phyloP scores from a whole-genome alignment of 64 coral and sea anemone genomes.

The Cladopsammia gracilis region DNA sequence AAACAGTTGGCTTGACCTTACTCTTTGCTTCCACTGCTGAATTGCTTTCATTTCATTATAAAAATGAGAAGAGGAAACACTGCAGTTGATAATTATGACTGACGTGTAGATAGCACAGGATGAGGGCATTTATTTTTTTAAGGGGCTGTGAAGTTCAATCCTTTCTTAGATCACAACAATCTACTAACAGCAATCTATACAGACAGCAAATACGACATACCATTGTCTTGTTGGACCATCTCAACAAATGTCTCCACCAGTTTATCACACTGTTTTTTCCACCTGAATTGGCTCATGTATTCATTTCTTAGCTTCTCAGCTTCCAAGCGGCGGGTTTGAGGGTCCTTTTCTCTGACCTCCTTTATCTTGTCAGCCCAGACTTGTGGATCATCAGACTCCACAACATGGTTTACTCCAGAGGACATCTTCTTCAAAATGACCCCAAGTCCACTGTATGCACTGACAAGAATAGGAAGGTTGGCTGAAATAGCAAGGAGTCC shows the following conservation, averaged over 20 bases:
- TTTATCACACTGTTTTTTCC: conserved; percentile 23
- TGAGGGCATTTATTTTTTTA: too few species aligned
- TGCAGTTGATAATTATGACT: too few species aligned
- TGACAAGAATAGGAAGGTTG: conserved; percentile 29
- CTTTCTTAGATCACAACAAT: too few species aligned
- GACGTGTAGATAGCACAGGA: too few species aligned
- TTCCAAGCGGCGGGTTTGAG: not conserved
- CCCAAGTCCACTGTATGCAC: conserved; percentile 12
- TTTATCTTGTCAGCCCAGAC: conserved; percentile 53
- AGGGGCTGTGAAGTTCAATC: too few species aligned
- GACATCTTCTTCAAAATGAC: not conserved
- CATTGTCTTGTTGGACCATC: not conserved
- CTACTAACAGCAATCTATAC: too few species aligned
- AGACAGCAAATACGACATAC: not conserved
- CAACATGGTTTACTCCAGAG: not conserved
- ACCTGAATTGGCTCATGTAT: not conserved
- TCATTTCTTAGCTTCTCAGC: conserved; percentile 4
- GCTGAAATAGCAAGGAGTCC: conserved; percentile 38
- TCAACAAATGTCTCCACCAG: not conserved
- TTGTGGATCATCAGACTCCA: conserved; percentile 1
- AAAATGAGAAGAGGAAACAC: too few species aligned
- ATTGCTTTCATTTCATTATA: too few species aligned
- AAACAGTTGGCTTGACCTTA: too few species aligned
- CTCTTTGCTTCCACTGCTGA: too few species aligned
- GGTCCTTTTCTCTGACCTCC: not conserved